Evolutionary conservation across 1,140 invertebrate species (phyloP), one percentile per base, ranked within the genome.

Genomic region (Cylas formicarius): DNA sequence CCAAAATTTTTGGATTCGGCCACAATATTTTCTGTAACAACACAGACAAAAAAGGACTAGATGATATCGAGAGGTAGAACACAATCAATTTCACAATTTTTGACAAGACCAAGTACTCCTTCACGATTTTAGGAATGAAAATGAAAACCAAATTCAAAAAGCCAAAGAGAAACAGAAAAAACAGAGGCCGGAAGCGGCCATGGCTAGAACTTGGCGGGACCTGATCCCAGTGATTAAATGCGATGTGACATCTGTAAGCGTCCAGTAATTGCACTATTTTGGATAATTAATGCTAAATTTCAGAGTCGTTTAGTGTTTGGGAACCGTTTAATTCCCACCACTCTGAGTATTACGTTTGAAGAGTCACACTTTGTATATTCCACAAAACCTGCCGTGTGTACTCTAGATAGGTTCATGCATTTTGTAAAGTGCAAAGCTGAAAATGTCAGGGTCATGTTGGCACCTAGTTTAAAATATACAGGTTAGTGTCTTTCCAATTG

Each of bases 181-280:
- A 9, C 80, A 81, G 37, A 70, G 81, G 42, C 79, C 81, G 1
- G 82, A 84, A 57, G 77, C 81, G 3, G 82, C 82, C 21, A 81
- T 84, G 67, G 84, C 84, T 0, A 75, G 84, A 53, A 90, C 89
- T 2, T 97, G 95, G 91, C 75, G 94, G 55, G 91, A 97, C 72
- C 74, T 99, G 32, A 91, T 97, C 60, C 95, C 95, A 32, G 90
- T 96, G 18, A 96, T 97, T 41, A 97, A 97, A 73, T 72, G 95
- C 28, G 92, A 97, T 62, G 79, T 97, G 29, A 86, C 82, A 43
- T 84, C 84, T 26, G 82, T 84, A 68, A 74, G 71, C 70, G 23
- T 34, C 19, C 3, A 11, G 10, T 18, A 21, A 2, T 9, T 26
- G 22, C n/a, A 26, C n/a, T 21, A 5, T 10, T 36, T 9, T 31